Evolutionary conservation across 2,888 invertebrate species (phyloP), one percentile per base, ranked within the genome.

Genomic region (Cabera pusaria): DNA sequence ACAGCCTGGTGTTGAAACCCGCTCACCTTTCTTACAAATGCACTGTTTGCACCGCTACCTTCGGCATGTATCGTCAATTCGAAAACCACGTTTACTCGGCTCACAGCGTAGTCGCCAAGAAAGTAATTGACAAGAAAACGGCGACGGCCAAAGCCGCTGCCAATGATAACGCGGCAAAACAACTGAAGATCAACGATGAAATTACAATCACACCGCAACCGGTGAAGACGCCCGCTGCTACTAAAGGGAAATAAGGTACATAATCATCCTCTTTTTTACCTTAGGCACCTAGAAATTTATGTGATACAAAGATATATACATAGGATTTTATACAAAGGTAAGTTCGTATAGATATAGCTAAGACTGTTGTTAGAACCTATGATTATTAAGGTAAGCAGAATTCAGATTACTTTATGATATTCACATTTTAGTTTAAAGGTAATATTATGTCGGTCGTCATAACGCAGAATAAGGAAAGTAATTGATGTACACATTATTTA

Each of bases 11-110:
- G 17, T 82, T 98, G 52, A 97, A 97, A 72, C 97, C 97, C 9
- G 97, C 97, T 18, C 97, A 97, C 77, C 90, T 97, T 37, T 97
- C 97, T 14, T 97, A 97, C 90, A 97, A 97, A 81, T 97, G 97
- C 82, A 97, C 97, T 5, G 97, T 97, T 12, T 97, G 97, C 78
- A 96, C 97, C 19, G 97, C 97, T 10, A 97, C 97, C 1, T 97
- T 97, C 70, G 96, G 96, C 61, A 96, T 97, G 96, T 97, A 97
- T 90, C 96, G 96, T 83, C 95, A 96, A 67, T 97, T 97, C 64
- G 97, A 97, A 74, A 97, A 95, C 74, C 97, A 97, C 75, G 97
- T 97, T 3, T 97, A 97, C 70, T 96, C 96, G 19, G 97, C 96
- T 8, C 97, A 97, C 68, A 96, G 96, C 72, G 95, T 96, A 8